Conservation (phyloP, 2,888 invertebrate species). For the Boloria euphrosyne region DNA sequence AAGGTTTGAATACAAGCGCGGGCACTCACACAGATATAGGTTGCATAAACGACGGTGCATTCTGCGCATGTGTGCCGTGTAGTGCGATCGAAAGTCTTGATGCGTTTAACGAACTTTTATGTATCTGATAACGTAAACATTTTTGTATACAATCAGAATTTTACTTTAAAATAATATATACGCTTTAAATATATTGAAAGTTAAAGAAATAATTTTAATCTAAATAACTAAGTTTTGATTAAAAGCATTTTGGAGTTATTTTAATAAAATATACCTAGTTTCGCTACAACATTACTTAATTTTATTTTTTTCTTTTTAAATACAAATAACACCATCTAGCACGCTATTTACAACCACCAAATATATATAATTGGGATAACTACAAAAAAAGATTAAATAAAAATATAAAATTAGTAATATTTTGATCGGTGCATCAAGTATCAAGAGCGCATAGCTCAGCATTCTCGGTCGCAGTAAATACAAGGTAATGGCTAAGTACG, state of each 20-base stretch:
- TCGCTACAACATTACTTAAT: too few species aligned
- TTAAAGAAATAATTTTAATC: not conserved
- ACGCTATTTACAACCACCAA: too few species aligned
- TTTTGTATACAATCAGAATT: conserved; percentile 10
- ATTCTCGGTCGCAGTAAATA: conserved; percentile 76
- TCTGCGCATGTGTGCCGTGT: conserved; percentile 60
- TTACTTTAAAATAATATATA: not conserved
- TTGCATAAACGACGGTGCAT: conserved; percentile 66
- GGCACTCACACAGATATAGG: conserved; percentile 58
- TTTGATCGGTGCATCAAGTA: conserved; percentile 52
- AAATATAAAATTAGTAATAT: conserved; percentile 31
- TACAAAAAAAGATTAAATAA: not conserved
- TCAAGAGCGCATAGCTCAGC: conserved; percentile 57
- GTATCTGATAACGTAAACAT: conserved; percentile 16
- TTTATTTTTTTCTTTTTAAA: too few species aligned
- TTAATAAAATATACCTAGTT: not conserved
- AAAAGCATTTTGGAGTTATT: not conserved
- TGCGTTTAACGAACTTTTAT: conserved; percentile 33
- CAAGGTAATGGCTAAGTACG: conserved; percentile 83
- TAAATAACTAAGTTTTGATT: not conserved
- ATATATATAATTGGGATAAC: too few species aligned
- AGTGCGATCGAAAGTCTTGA: conserved; percentile 50
- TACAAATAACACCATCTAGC: too few species aligned
- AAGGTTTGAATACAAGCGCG: conserved; percentile 72
- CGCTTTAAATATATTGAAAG: not conserved